Evolutionary conservation across 2,797 vertebrate genomes (phyloP), one percentile per base, ranked within the genome.

Genomic region (Crocodylus rhombifer): DNA sequence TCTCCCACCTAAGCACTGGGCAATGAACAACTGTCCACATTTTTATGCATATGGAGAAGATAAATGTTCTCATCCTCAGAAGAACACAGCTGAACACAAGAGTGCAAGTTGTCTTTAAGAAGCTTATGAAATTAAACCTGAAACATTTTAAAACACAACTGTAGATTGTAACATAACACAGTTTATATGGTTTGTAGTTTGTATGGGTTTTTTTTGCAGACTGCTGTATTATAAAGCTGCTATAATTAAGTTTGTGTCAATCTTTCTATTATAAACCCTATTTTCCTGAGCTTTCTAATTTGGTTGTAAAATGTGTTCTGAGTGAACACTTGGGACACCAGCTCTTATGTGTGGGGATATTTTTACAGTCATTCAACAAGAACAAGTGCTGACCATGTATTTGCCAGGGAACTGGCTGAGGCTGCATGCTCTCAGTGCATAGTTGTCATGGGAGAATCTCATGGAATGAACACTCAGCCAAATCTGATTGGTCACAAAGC

Each of bases 201-300:
- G 16, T 11, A 42, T 42, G 42, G 42, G 33, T 42, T 42, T 42
- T 42, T 42, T 42, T 89, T 95, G 61, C 14, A 84, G 89, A 89
- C 67, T 84, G 42, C 23, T 75, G 51, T 36, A 64, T 23, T 84
- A 88, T 65, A 94, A 77, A 58, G 56, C 30, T 92, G 42, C 57
- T 85, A 82, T 94, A 95, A 90, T 95, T 91, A 95, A 95, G 88
- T 84, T 56, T 55, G 74, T 90, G 20, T 76, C 84, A 92, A 79
- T 75, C 91, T 89, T 95, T 95, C 87, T 55, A 95, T 74, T 95
- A 92, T 84, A 97, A 95, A 93, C 64, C 84, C 60, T 79, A 76
- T 69, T 95, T 89, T 93, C 91, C 16, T 84, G 78, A 67, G n/a
- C 92, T 93, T 77, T 60, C 97, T 96, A 95, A 94, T 64, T 95